These are phyloP conservation scores for Eupeodes latifasciatus DNA, from an alignment of 2,888 invertebrate genomes.

Conservation along the genomic window DNA sequence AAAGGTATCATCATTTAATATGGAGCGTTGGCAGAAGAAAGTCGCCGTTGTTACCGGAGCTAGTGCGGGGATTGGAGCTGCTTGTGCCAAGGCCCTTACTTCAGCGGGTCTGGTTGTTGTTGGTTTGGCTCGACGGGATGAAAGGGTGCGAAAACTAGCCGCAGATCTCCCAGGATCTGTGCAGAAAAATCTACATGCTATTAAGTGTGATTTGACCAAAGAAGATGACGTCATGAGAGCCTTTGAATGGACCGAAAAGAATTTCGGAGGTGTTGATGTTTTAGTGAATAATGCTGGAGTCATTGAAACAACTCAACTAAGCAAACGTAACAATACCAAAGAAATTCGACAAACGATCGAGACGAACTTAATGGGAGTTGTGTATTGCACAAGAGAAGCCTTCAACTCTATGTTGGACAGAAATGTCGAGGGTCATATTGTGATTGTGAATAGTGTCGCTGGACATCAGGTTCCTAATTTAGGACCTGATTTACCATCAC, in stretches of 20 bases:
- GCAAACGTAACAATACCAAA: constrained; percentile 78
- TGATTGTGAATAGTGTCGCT: constrained; percentile 84
- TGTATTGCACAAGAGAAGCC: constrained; percentile 85
- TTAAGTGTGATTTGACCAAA: constrained; percentile 84
- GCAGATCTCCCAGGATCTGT: constrained; percentile 77
- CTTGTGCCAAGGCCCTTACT: constrained; percentile 84
- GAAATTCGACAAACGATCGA: constrained; percentile 83
- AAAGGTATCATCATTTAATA: constrained; percentile 75
- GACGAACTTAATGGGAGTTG: constrained; percentile 84
- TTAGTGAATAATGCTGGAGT: constrained; percentile 87
- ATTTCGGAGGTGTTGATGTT: constrained; percentile 86
- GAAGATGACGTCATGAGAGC: constrained; percentile 85
- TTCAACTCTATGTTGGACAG: constrained; percentile 84
- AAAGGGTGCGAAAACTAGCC: constrained; percentile 81
- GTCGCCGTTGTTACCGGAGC: constrained; percentile 88
- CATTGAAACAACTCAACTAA: constrained; percentile 80
- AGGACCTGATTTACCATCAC: constrained; percentile 80
- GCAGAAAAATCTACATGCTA: constrained; percentile 79
- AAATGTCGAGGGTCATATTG: constrained; percentile 85
- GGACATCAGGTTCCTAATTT: constrained; percentile 83
- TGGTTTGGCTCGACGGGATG: constrained; percentile 85
- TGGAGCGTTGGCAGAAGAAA: constrained; percentile 87
- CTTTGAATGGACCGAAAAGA: constrained; percentile 85
- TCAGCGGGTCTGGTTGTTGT: constrained; percentile 86
- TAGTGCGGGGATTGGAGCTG: constrained; percentile 87